phyloP scores from a whole-genome alignment of 2,113 vertebrate species.

The Cacatua alba region DNA sequence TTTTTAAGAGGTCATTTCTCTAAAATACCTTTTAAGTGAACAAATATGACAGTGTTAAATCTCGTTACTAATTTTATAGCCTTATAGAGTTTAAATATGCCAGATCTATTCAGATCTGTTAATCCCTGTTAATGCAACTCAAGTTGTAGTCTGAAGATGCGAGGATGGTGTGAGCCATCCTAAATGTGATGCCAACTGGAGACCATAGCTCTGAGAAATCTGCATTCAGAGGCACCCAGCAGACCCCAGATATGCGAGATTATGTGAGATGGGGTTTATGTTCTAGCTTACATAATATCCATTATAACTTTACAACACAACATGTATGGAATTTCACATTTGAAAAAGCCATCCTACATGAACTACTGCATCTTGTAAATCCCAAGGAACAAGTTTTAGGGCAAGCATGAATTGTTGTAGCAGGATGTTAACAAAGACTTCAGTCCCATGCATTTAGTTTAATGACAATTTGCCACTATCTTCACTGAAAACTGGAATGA shows the following conservation, averaged over 20 bases:
- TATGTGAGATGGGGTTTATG: background rate
- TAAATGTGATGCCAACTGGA: background rate
- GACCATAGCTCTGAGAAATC: background rate
- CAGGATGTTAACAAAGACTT: background rate
- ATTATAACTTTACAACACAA: fast-evolving
- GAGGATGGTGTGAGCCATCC: background rate
- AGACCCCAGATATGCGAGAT: background rate
- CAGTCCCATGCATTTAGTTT: background rate
- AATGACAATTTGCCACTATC: background rate
- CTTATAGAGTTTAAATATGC: background rate
- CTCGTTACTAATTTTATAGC: background rate
- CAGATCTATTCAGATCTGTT: background rate
- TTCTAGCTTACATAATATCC: background rate
- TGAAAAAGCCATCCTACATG: background rate
- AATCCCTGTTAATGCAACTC: background rate
- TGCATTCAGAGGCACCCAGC: background rate
- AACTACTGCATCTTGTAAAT: background rate
- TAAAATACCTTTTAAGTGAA: background rate
- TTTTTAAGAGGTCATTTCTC: background rate
- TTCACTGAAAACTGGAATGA: background rate
- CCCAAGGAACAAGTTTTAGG: background rate
- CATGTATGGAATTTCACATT: background rate
- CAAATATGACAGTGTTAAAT: background rate
- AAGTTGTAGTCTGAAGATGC: background rate
- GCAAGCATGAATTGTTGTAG: background rate